phyloP scores from a whole-genome alignment of 2,113 vertebrate species.

The Aspidoscelis tigris region DNA sequence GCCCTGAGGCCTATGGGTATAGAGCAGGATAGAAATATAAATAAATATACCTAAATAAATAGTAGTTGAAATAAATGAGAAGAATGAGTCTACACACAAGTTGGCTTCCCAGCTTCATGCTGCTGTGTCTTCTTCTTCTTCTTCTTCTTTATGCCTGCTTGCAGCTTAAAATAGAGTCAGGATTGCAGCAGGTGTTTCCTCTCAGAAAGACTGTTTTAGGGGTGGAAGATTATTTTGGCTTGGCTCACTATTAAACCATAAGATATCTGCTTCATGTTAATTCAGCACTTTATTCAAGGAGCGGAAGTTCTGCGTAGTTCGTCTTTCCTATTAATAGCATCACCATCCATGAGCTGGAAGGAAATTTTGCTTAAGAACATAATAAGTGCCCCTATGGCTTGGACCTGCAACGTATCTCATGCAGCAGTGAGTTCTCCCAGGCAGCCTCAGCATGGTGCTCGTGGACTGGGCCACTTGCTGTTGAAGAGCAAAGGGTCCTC shows the following conservation, averaged over 20 bases:
- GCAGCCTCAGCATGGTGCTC: too few relatives aligned
- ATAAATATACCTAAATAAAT: too few relatives aligned
- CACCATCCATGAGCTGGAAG: slow-evolving; percentile 3
- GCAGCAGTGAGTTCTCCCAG: too few relatives aligned
- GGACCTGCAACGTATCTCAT: too few relatives aligned
- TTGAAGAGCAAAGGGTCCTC: too few relatives aligned
- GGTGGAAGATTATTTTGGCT: slow-evolving; percentile 51
- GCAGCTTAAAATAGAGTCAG: slow-evolving; percentile 42
- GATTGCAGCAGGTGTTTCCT: slow-evolving; percentile 55
- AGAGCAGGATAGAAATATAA: too few relatives aligned
- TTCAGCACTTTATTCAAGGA: slow-evolving; percentile 46
- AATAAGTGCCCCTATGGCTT: too few relatives aligned
- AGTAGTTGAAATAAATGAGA: slow-evolving; percentile 16
- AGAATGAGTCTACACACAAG: not conserved
- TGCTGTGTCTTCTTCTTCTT: slow-evolving; percentile 13
- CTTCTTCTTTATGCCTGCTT: slow-evolving; percentile 31
- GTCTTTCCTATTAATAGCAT: slow-evolving; percentile 16
- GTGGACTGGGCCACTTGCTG: too few relatives aligned
- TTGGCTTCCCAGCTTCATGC: slow-evolving; percentile 2
- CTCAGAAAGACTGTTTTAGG: slow-evolving; percentile 61
- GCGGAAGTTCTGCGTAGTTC: not conserved
- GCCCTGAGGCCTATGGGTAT: too few relatives aligned
- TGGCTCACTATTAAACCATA: slow-evolving; percentile 20
- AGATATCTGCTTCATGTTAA: slow-evolving; percentile 45
- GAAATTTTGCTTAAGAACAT: not conserved